Evolutionary conservation across 35 echinoderm and acorn worm genomes (phyloP).

Genomic region (Holothuria glaberrima): DNA sequence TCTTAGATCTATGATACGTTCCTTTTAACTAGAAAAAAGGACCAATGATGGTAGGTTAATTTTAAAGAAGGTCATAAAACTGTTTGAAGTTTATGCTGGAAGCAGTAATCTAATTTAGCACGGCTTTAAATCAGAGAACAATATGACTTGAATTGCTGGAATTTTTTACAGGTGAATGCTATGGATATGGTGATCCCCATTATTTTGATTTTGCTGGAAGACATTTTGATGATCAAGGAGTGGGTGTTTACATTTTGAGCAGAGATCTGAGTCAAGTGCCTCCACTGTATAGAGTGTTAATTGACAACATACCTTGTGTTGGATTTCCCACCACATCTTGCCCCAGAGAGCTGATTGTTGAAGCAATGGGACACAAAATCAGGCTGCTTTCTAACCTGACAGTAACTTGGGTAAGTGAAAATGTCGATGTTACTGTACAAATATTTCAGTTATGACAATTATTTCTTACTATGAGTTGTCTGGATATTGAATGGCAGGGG

Average conservation of each 20-base stretch:
- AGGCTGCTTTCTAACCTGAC: constrained; percentile 21
- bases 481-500: too few relatives aligned
- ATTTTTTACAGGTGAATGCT: constrained; percentile 23
- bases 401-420: not conserved
- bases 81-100: too few relatives aligned
- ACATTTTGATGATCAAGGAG: constrained; percentile 49
- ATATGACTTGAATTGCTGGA: too few relatives aligned
- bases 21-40: too few relatives aligned
- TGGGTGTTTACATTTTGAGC: constrained; percentile 19
- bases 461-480: too few relatives aligned
- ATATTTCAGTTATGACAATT: too few relatives aligned
- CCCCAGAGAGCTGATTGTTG: constrained; percentile 35
- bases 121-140: too few relatives aligned
- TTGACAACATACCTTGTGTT: constrained; percentile 45
- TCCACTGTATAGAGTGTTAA: constrained; percentile 13
- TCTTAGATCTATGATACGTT: too few relatives aligned
- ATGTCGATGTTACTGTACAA: too few relatives aligned
- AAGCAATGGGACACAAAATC: constrained; percentile 8
- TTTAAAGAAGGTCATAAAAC: too few relatives aligned
- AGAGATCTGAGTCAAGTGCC: constrained; percentile 43
- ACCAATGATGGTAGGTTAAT: too few relatives aligned
- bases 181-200: constrained; percentile 60
- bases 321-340: constrained; percentile 28
- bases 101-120: too few relatives aligned
- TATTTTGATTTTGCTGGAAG: constrained; percentile 48